Percentiles rank a stretch among this genome's conserved stretches.
phyloP scores from a whole-genome alignment of 2,888 invertebrate genomes.

The Drosophila mimetica region DNA sequence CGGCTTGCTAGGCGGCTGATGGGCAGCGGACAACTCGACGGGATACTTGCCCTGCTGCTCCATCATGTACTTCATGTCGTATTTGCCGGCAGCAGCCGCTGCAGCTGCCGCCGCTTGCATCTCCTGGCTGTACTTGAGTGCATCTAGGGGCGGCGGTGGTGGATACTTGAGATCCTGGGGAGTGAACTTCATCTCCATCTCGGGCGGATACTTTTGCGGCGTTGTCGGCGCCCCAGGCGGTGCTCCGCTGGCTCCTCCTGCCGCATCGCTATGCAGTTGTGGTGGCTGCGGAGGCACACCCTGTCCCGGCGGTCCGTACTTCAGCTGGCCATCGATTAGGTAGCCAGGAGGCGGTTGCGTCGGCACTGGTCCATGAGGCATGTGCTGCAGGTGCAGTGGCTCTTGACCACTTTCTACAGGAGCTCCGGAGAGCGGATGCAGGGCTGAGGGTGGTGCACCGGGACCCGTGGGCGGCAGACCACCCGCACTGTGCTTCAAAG shows the following conservation, averaged over 20 bases:
- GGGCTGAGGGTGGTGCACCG: constrained; percentile 47
- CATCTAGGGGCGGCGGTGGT: constrained; percentile 79
- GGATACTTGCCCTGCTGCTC: constrained; percentile 82
- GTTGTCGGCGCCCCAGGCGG: constrained; percentile 50
- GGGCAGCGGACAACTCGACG: constrained; percentile 67
- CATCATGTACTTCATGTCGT: constrained; percentile 84
- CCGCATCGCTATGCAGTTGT: constrained; percentile 71
- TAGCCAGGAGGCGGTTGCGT: constrained; percentile 75
- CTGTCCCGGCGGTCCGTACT: constrained; percentile 73
- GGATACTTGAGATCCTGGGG: constrained; percentile 85
- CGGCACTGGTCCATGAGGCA: constrained; percentile 65
- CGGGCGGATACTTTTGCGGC: constrained; percentile 82
- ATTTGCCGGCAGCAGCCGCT: constrained; percentile 75
- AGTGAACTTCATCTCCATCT: constrained; percentile 83
- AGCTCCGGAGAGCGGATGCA: constrained; percentile 59
- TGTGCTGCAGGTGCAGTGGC: constrained; percentile 81
- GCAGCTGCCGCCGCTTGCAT: constrained; percentile 82
- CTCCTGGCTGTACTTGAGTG: constrained; percentile 83
- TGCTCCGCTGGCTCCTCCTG: constrained; percentile 57
- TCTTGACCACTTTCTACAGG: constrained; percentile 58
- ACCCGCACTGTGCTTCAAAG: constrained; percentile 64
- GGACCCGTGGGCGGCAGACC: constrained; percentile 51
- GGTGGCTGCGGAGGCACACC: constrained; percentile 66
- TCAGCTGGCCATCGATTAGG: constrained; percentile 80
- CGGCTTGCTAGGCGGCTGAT: constrained; percentile 61